Evolutionary conservation across 2,113 vertebrate species (phyloP).

Genomic region (Archocentrus centrarchus): DNA sequence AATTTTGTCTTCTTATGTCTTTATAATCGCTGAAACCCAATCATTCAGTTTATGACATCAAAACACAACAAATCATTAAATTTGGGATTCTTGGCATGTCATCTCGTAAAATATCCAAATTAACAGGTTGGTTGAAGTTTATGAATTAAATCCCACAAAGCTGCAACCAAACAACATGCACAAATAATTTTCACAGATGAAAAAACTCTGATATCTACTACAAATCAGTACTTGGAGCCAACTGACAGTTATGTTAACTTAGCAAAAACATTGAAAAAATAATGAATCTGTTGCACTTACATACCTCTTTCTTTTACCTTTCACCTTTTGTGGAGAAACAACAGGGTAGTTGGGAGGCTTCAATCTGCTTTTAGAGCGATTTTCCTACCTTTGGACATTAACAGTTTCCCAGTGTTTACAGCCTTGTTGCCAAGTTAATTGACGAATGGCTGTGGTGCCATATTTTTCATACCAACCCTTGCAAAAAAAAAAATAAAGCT

Average conservation of each 20-base stretch:
- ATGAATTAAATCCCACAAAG: background rate
- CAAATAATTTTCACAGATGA: background rate
- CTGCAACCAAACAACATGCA: background rate
- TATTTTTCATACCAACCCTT: background rate
- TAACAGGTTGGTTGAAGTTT: background rate
- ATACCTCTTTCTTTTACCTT: background rate
- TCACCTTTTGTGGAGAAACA: background rate
- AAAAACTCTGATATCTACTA: background rate
- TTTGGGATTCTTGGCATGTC: background rate
- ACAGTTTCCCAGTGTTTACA: rapidly evolving
- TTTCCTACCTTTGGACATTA: background rate
- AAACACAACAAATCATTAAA: background rate
- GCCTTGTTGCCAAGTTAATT: background rate
- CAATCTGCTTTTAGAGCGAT: no score
- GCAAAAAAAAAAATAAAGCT: background rate
- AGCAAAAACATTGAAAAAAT: background rate
- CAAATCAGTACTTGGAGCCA: background rate
- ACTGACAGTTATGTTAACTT: background rate
- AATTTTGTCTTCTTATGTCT: background rate
- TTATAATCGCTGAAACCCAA: background rate
- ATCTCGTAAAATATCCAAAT: background rate
- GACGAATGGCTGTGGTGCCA: background rate
- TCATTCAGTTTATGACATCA: background rate
- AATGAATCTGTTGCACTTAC: background rate
- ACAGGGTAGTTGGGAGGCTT: no score